A percentile compares a stretch with the other conserved stretches of the same genome.
phyloP scores from a whole-genome alignment of 1,140 invertebrate species.

The Aplysia californica region DNA sequence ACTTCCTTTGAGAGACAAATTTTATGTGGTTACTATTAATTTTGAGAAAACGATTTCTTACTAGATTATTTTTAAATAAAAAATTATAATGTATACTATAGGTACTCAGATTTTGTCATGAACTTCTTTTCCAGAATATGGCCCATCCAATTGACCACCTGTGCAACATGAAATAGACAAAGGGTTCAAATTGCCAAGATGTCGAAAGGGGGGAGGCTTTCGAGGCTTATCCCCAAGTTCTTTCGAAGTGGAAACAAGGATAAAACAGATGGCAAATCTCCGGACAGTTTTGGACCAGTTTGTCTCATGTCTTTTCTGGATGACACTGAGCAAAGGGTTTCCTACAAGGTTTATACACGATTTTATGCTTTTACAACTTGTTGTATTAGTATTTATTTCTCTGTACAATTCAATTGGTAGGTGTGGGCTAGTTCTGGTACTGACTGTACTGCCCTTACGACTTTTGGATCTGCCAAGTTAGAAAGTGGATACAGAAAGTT shows the following conservation, averaged over 20 bases:
- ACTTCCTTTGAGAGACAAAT: no score
- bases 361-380: no score
- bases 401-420: background rate
- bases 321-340: slow-evolving; percentile 46
- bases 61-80: background rate
- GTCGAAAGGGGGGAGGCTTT: slow-evolving; percentile 32
- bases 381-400: no score
- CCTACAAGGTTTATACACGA: slow-evolving; percentile 55
- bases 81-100: background rate
- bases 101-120: no score
- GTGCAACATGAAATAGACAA: background rate
- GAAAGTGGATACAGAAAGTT: background rate
- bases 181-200: background rate
- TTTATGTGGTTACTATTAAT: background rate
- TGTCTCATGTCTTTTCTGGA: slow-evolving; percentile 51
- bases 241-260: slow-evolving; percentile 44
- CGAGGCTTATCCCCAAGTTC: slow-evolving; percentile 48
- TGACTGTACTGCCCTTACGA: background rate
- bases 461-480: background rate
- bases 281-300: slow-evolving; percentile 33
- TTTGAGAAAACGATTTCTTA: background rate
- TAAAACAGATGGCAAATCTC: slow-evolving; percentile 25
- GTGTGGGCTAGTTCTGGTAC: background rate
- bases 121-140: background rate
- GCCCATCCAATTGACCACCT: no score